Conservation (phyloP, 2,113 vertebrate species). For the Xenopus tropicalis region DNA sequence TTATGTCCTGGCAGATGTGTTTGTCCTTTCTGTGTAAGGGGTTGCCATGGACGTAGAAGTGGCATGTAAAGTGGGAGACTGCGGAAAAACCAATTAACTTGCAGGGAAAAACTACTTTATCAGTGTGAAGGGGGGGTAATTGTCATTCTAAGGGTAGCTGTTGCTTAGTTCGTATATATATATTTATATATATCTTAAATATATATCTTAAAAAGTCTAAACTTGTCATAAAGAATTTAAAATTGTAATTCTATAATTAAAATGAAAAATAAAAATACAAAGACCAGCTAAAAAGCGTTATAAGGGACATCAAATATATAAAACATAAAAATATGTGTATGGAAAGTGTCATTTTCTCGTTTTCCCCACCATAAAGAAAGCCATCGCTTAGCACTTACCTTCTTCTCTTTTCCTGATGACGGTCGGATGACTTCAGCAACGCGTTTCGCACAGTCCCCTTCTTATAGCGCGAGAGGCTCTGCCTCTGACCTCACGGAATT, state of each 20-base stretch:
- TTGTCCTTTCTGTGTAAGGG: conserved; percentile 19
- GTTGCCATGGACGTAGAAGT: conserved; percentile 30
- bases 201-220: too few relatives aligned
- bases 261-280: too few relatives aligned
- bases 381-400: neutral
- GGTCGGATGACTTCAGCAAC: conserved; percentile 15
- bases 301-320: too few relatives aligned
- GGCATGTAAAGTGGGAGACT: conserved; percentile 30
- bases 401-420: conserved; percentile 35
- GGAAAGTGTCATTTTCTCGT: too few relatives aligned
- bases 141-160: neutral
- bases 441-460: conserved; percentile 24
- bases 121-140: neutral
- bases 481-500: conserved; percentile 42
- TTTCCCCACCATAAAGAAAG: too few relatives aligned
- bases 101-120: neutral
- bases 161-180: too few relatives aligned
- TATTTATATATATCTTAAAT: too few relatives aligned
- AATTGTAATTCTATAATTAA: too few relatives aligned
- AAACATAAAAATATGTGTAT: too few relatives aligned
- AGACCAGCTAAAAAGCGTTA: too few relatives aligned
- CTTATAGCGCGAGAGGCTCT: conserved; percentile 33
- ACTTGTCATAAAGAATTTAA: too few relatives aligned
- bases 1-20: conserved; percentile 40
- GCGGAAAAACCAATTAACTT: conserved; percentile 5